Conservation (phyloP, 2,888 invertebrate species). For the Dicyrtomina minuta region DNA sequence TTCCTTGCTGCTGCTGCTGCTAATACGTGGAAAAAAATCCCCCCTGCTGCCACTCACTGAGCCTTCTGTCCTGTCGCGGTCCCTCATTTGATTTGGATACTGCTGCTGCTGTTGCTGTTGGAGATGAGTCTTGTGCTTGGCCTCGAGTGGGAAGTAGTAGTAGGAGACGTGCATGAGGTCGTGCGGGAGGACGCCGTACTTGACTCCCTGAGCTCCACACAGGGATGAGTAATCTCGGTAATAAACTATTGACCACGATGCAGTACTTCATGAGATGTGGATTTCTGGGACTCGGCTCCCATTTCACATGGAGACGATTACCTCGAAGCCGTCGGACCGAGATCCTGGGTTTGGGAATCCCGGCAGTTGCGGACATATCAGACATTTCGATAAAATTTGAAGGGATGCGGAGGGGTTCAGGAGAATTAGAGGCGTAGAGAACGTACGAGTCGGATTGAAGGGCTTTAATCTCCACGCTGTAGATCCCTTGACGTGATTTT, state of each 20-base stretch:
- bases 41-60: no score
- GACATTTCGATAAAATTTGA: constrained; percentile 27
- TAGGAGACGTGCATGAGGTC: constrained; percentile 51
- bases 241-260: constrained; percentile 60
- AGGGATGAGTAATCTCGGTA: constrained; percentile 59
- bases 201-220: constrained; percentile 59
- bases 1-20: no score
- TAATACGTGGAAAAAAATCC: not conserved
- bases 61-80: not conserved
- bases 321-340: constrained; percentile 46
- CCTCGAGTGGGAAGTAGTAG: constrained; percentile 36
- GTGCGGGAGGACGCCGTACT: constrained; percentile 55
- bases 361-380: not conserved
- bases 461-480: constrained; percentile 52
- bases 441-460: constrained; percentile 54
- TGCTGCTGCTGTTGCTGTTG: not conserved
- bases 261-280: constrained; percentile 62
- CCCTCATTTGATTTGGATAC: not conserved
- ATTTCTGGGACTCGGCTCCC: constrained; percentile 58
- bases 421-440: constrained; percentile 45
- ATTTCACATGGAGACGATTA: constrained; percentile 49
- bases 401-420: constrained; percentile 9
- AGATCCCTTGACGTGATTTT: constrained; percentile 49
- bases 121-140: not conserved
- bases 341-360: constrained; percentile 38